Conservation (phyloP, 2,888 invertebrate genomes). For the Osedax fenrisi region DNA sequence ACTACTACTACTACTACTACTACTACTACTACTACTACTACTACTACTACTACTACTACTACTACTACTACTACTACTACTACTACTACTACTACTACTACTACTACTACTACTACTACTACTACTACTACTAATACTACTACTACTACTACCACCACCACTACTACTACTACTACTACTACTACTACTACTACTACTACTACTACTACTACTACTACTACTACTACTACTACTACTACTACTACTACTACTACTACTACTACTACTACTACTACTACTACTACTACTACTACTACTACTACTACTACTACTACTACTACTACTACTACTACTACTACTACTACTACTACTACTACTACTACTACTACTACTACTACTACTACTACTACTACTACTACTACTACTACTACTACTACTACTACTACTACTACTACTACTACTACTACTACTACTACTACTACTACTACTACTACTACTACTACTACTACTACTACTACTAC, state of each 20-base stretch:
- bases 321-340: neutral
- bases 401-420: slow-evolving; percentile 23
- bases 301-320: neutral
- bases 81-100: slow-evolving; percentile 25
- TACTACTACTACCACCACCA: slow-evolving; percentile 15
- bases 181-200: slow-evolving; percentile 21
- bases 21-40: neutral
- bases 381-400: slow-evolving; percentile 5
- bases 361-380: neutral
- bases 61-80: slow-evolving; percentile 24
- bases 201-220: slow-evolving; percentile 23
- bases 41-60: slow-evolving; percentile 25
- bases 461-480: slow-evolving; percentile 23
- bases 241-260: slow-evolving; percentile 24
- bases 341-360: neutral
- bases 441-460: slow-evolving; percentile 25
- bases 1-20: slow-evolving; percentile 2
- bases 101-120: slow-evolving; percentile 25
- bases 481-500: slow-evolving; percentile 14
- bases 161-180: slow-evolving; percentile 22
- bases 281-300: neutral
- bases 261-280: slow-evolving; percentile 11
- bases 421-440: slow-evolving; percentile 25
- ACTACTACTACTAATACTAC: too few relatives aligned
- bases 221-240: slow-evolving; percentile 23